These are phyloP conservation scores for Monoplex corrugatus DNA, from an alignment of 2,888 invertebrate genomes.

Conservation along the genomic window DNA sequence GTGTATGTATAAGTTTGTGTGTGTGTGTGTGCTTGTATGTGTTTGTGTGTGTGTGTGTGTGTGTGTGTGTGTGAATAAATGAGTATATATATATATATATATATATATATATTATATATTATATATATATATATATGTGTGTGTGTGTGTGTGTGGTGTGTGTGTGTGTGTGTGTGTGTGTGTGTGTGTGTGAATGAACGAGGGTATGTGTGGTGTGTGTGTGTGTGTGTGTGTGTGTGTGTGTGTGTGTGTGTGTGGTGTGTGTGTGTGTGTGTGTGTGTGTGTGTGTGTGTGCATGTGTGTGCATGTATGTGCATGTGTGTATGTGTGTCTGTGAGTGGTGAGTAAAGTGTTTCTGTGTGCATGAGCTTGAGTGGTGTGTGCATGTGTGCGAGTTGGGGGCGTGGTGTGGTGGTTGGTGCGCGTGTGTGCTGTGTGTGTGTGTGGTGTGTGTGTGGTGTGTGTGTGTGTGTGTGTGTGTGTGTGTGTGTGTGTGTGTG, in stretches of 20 bases:
- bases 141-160: background rate
- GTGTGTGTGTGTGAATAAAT: conserved; percentile 4
- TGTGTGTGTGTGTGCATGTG: background rate
- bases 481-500: too few relatives aligned
- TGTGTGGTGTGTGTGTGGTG: conserved; percentile 9
- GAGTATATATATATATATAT: background rate
- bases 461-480: background rate
- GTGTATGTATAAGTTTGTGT: background rate
- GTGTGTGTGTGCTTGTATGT: background rate
- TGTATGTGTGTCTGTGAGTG: conserved; percentile 1
- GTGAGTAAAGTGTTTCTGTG: too few relatives aligned
- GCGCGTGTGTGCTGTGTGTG: background rate
- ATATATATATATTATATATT: background rate
- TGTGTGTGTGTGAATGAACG: conserved; percentile 10
- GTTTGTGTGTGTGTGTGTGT: conserved; percentile 26
- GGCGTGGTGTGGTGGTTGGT: background rate
- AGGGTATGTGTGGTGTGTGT: too few relatives aligned
- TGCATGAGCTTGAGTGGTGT: too few relatives aligned
- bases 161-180: background rate
- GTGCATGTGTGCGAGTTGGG: too few relatives aligned
- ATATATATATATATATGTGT: background rate
- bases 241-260: too few relatives aligned
- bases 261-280: too few relatives aligned
- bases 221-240: too few relatives aligned
- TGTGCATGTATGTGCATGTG: background rate